These are phyloP conservation scores for Macropis europaea DNA, from an alignment of 2,888 invertebrate species.

Conservation along the genomic window DNA sequence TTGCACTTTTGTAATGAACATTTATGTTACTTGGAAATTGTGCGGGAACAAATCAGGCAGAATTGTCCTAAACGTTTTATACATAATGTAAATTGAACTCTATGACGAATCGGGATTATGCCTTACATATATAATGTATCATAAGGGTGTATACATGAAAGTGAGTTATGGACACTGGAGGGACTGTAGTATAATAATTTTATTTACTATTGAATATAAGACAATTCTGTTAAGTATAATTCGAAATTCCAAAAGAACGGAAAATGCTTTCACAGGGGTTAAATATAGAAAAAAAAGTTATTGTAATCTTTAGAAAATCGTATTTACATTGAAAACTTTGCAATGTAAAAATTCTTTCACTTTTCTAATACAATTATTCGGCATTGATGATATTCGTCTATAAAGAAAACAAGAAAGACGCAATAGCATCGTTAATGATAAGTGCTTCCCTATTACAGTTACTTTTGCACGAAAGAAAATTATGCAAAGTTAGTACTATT, in stretches of 20 bases:
- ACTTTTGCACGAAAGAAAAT: constrained; percentile 45
- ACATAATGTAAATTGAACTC: constrained; percentile 60
- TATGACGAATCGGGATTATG: constrained; percentile 55
- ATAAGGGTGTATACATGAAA: constrained; percentile 45
- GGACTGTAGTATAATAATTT: constrained; percentile 29
- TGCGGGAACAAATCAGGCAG: constrained; percentile 53
- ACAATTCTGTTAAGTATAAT: constrained; percentile 31
- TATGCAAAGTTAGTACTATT: constrained; percentile 31
- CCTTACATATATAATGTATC: constrained; percentile 60
- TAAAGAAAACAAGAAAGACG: constrained; percentile 13
- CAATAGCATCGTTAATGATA: constrained; percentile 57
- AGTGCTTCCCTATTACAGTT: constrained; percentile 69
- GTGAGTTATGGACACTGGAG: constrained; percentile 24
- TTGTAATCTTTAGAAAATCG: constrained; percentile 16
- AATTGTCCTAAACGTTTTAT: constrained; percentile 57
- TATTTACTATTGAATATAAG: constrained; percentile 29
- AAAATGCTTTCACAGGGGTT: constrained; percentile 43
- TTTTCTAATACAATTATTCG: constrained; percentile 40
- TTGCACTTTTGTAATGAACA: constrained; percentile 38
- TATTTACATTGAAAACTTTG: constrained; percentile 12
- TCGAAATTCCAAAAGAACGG: constrained; percentile 12
- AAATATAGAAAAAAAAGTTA: constrained; percentile 25
- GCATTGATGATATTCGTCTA: constrained; percentile 34
- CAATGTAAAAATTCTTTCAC: constrained; percentile 33
- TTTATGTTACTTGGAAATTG: constrained; percentile 39